Conservation (phyloP, 2,888 invertebrate species). For the Ceramica pisi region DNA sequence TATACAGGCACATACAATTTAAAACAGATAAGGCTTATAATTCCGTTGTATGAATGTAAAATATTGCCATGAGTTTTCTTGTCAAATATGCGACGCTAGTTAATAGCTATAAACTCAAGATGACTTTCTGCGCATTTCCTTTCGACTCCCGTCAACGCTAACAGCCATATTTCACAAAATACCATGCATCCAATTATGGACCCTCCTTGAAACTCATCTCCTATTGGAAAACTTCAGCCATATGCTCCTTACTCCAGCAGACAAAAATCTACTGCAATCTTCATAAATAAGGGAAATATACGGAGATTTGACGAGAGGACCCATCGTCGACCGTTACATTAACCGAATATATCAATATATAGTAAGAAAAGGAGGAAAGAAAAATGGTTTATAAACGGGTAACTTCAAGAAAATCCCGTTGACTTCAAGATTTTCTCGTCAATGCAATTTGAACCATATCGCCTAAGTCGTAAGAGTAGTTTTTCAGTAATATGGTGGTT, state of each 20-base stretch:
- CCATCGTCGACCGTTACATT: slow-evolving; percentile 37
- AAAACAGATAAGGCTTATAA: too few relatives aligned
- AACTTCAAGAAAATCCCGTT: slow-evolving; percentile 36
- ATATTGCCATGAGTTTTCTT: too few relatives aligned
- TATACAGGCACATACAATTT: too few relatives aligned
- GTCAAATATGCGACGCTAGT: too few relatives aligned
- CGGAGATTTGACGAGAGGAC: slow-evolving; percentile 22
- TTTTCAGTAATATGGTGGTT: slow-evolving; percentile 2
- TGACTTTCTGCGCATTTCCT: neutral
- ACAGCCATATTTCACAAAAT: slow-evolving; percentile 23
- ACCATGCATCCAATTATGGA: slow-evolving; percentile 36
- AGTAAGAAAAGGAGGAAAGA: slow-evolving; percentile 6
- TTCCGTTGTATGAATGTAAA: too few relatives aligned
- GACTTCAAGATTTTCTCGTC: slow-evolving; percentile 7
- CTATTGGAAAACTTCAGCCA: slow-evolving; percentile 43
- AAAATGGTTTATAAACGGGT: slow-evolving; percentile 46
- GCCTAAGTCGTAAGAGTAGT: rapidly evolving
- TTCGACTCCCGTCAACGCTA: neutral
- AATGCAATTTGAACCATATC: slow-evolving; percentile 15
- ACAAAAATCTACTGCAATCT: slow-evolving; percentile 55
- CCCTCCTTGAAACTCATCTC: slow-evolving; percentile 30
- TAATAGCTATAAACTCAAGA: too few relatives aligned
- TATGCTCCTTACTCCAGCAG: slow-evolving; percentile 26
- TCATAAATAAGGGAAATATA: slow-evolving; percentile 54
- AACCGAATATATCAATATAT: slow-evolving; percentile 55